Conservation (phyloP, 2,888 invertebrate genomes). For the Ernsta delagoae region DNA sequence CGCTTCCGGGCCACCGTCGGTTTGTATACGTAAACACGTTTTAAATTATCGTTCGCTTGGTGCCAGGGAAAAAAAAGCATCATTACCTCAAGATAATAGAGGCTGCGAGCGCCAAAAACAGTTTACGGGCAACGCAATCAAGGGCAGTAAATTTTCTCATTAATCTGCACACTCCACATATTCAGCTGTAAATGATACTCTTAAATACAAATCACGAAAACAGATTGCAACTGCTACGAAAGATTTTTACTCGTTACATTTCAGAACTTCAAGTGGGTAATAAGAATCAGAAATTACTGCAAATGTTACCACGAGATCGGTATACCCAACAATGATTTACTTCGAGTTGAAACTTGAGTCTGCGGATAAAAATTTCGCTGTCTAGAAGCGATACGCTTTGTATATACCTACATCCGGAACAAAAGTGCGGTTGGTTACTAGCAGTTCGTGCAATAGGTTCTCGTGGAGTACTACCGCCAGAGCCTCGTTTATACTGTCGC, state of each 20-base stretch:
- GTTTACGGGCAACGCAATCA: slow-evolving; percentile 21
- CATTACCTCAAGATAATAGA: slow-evolving; percentile 52
- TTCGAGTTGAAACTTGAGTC: slow-evolving; percentile 12
- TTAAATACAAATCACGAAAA: slow-evolving; percentile 12
- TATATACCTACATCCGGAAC: slow-evolving; percentile 17
- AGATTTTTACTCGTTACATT: slow-evolving; percentile 10
- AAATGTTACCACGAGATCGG: slow-evolving; percentile 18
- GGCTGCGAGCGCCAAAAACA: slow-evolving; percentile 42
- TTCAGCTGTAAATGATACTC: slow-evolving; percentile 19
- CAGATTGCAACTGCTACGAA: neutral
- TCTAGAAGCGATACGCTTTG: slow-evolving; percentile 35
- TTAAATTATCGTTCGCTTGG: slow-evolving; percentile 62
- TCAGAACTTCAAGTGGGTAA: slow-evolving; percentile 11
- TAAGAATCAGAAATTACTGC: slow-evolving; percentile 14
- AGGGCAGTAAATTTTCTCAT: slow-evolving; percentile 23
- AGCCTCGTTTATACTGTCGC: slow-evolving; percentile 29
- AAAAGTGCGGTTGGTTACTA: slow-evolving; percentile 32
- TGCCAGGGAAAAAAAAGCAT: slow-evolving; percentile 61
- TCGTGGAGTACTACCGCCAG: slow-evolving; percentile 20
- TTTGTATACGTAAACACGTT: slow-evolving; percentile 61
- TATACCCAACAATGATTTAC: slow-evolving; percentile 21
- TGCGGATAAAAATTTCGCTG: slow-evolving; percentile 37
- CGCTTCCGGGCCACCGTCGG: slow-evolving; percentile 51
- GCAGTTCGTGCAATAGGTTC: slow-evolving; percentile 31
- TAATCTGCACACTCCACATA: slow-evolving; percentile 17